These are phyloP conservation scores for Falco peregrinus DNA, from an alignment of 2,797 vertebrate genomes.

Conservation along the genomic window DNA sequence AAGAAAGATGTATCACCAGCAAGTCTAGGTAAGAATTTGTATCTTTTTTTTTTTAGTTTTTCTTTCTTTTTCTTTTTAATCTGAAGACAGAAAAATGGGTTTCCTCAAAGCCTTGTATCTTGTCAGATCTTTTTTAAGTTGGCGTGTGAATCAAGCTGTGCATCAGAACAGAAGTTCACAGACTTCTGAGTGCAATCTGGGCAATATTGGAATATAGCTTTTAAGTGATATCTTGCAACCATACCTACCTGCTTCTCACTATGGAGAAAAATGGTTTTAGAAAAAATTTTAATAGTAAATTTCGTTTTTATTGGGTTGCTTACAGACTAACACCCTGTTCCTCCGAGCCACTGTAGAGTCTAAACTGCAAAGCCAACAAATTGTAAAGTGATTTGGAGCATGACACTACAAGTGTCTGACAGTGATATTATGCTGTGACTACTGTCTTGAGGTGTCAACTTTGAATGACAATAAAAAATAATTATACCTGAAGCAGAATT, in stretches of 20 bases:
- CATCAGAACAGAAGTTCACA: background rate
- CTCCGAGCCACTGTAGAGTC: background rate
- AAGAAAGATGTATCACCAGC: background rate
- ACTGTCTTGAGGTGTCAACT: background rate
- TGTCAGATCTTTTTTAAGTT: background rate
- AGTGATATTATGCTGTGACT: background rate
- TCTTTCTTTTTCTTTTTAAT: background rate
- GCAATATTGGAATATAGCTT: background rate
- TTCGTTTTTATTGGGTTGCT: background rate
- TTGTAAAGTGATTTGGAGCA: background rate
- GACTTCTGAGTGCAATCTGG: background rate
- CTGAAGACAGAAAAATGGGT: background rate
- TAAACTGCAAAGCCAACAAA: background rate
- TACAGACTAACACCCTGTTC: background rate
- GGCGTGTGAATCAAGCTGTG: background rate
- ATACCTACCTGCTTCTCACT: background rate
- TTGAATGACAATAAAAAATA: background rate
- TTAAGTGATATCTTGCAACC: background rate
- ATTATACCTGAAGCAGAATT: background rate
- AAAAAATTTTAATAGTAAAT: background rate
- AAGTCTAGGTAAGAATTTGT: background rate
- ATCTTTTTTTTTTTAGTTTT: background rate
- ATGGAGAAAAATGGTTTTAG: background rate
- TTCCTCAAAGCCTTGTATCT: background rate
- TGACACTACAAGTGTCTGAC: background rate